Conservation (phyloP, 2,888 invertebrate genomes). For the Bombylius discolor region DNA sequence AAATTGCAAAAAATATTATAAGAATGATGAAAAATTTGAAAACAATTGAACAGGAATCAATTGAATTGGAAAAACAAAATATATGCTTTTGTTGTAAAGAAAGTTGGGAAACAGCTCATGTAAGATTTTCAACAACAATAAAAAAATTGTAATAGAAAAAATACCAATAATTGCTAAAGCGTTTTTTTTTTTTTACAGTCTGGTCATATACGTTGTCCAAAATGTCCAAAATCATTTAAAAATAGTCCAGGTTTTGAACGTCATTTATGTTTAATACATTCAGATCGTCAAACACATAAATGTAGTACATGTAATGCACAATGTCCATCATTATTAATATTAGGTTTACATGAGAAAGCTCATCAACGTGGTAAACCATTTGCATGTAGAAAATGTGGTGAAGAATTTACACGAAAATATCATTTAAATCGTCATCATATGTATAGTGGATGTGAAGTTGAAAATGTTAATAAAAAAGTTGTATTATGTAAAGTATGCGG, state of each 20-base stretch:
- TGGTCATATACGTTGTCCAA: conserved; percentile 37
- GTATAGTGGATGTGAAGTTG: conserved; percentile 29
- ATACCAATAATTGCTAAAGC: not conserved
- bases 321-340: conserved; percentile 47
- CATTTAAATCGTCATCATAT: conserved; percentile 47
- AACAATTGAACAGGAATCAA: conserved; percentile 31
- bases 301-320: conserved; percentile 55
- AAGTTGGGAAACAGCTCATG: conserved; percentile 34
- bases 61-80: conserved; percentile 30
- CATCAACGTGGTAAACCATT: conserved; percentile 46
- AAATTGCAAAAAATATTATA: not conserved
- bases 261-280: conserved; percentile 58
- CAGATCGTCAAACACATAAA: conserved; percentile 45
- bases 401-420: conserved; percentile 60
- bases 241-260: conserved; percentile 50
- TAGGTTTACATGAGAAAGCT: conserved; percentile 54
- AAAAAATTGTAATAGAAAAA: not conserved
- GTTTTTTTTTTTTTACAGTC: conserved; percentile 20
- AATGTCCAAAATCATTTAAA: conserved; percentile 62
- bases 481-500: conserved; percentile 35
- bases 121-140: conserved; percentile 16
- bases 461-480: conserved; percentile 21
- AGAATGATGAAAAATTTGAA: conserved; percentile 30
- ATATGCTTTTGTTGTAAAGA: conserved; percentile 35
- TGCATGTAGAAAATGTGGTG: conserved; percentile 53